Conservation (phyloP, 2,113 vertebrate species). For the Mesitornis unicolor region DNA sequence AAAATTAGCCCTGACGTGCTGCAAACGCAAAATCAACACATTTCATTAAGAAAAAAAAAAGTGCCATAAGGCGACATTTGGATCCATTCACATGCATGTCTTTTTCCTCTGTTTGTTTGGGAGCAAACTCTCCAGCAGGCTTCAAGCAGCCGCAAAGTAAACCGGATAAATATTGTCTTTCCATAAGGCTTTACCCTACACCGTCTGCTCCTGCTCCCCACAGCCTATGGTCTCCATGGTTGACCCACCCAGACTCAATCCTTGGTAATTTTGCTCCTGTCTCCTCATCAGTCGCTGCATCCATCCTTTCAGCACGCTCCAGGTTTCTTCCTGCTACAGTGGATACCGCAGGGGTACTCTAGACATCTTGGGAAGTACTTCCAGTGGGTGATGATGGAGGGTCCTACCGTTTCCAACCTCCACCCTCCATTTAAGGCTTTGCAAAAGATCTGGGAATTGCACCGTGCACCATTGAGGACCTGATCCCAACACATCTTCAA, state of each 20-base stretch:
- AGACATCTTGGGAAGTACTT: not conserved
- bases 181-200: not conserved
- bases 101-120: conserved; percentile 23
- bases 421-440: not conserved
- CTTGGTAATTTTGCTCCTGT: not conserved
- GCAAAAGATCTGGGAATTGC: not conserved
- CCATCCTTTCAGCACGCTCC: not conserved
- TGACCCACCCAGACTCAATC: not conserved
- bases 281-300: not conserved
- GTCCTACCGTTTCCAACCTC: not conserved
- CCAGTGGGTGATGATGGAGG: not conserved
- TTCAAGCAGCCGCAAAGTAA: not conserved
- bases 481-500: not conserved
- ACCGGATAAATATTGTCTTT: not conserved
- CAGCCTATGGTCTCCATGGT: fast-evolving
- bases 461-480: not conserved
- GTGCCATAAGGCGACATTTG: conserved; percentile 9
- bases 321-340: not conserved
- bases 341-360: not conserved
- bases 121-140: not conserved
- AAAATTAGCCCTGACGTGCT: not conserved
- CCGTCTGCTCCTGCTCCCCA: fast-evolving
- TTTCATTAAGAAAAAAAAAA: not conserved
- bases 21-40: not conserved
- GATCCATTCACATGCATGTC: not conserved